These are phyloP conservation scores for Eupithecia exiguata DNA, from an alignment of 2,888 invertebrate genomes.

Conservation along the genomic window DNA sequence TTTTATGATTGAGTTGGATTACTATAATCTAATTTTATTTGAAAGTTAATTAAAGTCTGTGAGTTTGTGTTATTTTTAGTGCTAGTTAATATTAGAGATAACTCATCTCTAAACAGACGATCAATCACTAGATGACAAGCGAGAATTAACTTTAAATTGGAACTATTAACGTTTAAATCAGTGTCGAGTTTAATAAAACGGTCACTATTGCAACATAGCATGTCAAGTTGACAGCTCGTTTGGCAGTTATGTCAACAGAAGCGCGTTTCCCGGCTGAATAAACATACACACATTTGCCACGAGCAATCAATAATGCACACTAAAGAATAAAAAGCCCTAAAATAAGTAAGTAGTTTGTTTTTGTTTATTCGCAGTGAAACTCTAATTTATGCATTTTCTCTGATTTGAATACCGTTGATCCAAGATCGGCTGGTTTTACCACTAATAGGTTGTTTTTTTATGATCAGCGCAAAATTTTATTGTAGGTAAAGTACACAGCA, in stretches of 20 bases:
- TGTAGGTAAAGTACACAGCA: not conserved
- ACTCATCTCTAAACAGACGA: constrained; percentile 11
- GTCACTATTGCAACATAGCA: constrained; percentile 37
- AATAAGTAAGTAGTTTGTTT: constrained; percentile 31
- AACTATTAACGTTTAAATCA: constrained; percentile 17
- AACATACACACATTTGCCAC: constrained; percentile 43
- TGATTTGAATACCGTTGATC: constrained; percentile 18
- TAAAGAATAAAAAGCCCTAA: constrained; percentile 34
- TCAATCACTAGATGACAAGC: constrained; percentile 29
- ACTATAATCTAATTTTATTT: constrained; percentile 39
- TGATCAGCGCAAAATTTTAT: not conserved
- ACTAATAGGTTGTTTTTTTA: not conserved
- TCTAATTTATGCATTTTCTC: constrained; percentile 43
- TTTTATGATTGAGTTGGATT: constrained; percentile 37
- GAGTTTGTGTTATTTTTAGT: constrained; percentile 38
- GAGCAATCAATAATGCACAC: constrained; percentile 34
- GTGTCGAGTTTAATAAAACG: constrained; percentile 22
- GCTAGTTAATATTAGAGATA: constrained; percentile 4
- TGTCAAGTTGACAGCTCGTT: constrained; percentile 55
- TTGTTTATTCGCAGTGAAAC: constrained; percentile 34
- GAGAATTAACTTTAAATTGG: constrained; percentile 27
- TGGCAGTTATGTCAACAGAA: constrained; percentile 71
- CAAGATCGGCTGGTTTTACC: constrained; percentile 12
- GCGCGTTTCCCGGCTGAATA: constrained; percentile 40
- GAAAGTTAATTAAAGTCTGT: constrained; percentile 49